These are phyloP conservation scores for Didymodactylos carnosus DNA, from an alignment of 2,888 invertebrate species.

Conservation along the genomic window DNA sequence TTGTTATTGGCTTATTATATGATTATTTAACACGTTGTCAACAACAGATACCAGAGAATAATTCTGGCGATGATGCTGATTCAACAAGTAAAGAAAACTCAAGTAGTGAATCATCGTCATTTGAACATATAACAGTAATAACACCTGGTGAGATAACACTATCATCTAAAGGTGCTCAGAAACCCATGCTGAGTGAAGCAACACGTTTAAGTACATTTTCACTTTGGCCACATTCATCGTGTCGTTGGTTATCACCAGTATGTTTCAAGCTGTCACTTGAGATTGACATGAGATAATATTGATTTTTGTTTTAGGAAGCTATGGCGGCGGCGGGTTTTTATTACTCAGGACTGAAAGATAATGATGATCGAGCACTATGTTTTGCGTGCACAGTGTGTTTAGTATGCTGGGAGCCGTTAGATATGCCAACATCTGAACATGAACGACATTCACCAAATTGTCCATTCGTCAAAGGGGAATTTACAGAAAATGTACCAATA, in stretches of 20 bases:
- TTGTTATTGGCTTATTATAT: neutral
- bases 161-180: too few relatives aligned
- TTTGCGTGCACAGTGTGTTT: slow-evolving; percentile 82
- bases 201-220: slow-evolving; percentile 71
- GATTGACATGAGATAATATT: too few relatives aligned
- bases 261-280: too few relatives aligned
- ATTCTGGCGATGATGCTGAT: neutral
- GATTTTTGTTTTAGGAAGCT: slow-evolving; percentile 44
- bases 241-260: slow-evolving; percentile 45
- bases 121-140: too few relatives aligned
- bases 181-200: slow-evolving; percentile 87
- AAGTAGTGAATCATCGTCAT: too few relatives aligned
- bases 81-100: neutral
- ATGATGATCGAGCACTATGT: slow-evolving; percentile 83
- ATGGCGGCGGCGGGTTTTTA: slow-evolving; percentile 95
- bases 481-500: slow-evolving; percentile 78
- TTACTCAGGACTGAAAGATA: slow-evolving; percentile 61
- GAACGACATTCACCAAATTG: slow-evolving; percentile 79
- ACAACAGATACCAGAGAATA: neutral
- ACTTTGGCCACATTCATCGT: slow-evolving; percentile 88
- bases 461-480: slow-evolving; percentile 77
- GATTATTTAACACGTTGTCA: neutral
- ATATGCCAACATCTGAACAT: slow-evolving; percentile 91
- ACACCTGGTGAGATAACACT: neutral
- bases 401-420: slow-evolving; percentile 86